phyloP scores from a whole-genome alignment of 1,140 invertebrate species.

The Brachionus asplanchnoidis region DNA sequence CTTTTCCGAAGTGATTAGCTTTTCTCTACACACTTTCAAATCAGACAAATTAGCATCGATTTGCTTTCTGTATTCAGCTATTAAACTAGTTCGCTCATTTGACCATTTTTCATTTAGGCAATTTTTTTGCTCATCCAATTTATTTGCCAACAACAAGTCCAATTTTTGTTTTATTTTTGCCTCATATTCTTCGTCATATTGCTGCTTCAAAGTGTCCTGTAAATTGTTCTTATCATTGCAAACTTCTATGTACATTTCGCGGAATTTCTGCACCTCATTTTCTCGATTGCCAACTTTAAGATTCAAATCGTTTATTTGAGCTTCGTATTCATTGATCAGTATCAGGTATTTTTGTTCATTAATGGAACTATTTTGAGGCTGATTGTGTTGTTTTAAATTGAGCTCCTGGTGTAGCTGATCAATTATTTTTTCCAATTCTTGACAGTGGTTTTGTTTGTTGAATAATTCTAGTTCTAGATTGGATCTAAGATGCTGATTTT shows the following conservation, averaged over 20 bases:
- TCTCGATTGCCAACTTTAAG: constrained; percentile 1
- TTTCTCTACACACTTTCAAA: constrained; percentile 3
- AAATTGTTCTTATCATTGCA: constrained; percentile 39
- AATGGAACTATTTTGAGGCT: not conserved
- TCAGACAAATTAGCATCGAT: constrained; percentile 15
- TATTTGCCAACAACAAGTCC: not conserved
- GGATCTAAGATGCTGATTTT: constrained; percentile 12
- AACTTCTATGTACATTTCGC: constrained; percentile 33
- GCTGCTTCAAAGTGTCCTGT: constrained; percentile 10
- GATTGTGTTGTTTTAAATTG: not conserved
- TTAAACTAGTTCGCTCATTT: not conserved
- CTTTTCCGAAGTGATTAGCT: not conserved
- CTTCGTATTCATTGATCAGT: constrained; percentile 26
- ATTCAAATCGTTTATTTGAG: constrained; percentile 24
- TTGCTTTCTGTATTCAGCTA: constrained; percentile 20
- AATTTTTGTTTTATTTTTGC: constrained; percentile 2
- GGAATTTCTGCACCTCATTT: constrained; percentile 17
- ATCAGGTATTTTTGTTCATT: constrained; percentile 17
- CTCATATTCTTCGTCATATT: constrained; percentile 36
- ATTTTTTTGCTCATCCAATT: constrained; percentile 20
- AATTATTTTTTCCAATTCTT: constrained; percentile 34
- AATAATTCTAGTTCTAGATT: constrained; percentile 31
- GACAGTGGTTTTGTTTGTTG: constrained; percentile 12
- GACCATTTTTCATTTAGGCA: constrained; percentile 31
- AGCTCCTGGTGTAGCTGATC: constrained; percentile 30